Conservation (phyloP, 2,797 vertebrate species). For the Aselliscus stoliczkanus region DNA sequence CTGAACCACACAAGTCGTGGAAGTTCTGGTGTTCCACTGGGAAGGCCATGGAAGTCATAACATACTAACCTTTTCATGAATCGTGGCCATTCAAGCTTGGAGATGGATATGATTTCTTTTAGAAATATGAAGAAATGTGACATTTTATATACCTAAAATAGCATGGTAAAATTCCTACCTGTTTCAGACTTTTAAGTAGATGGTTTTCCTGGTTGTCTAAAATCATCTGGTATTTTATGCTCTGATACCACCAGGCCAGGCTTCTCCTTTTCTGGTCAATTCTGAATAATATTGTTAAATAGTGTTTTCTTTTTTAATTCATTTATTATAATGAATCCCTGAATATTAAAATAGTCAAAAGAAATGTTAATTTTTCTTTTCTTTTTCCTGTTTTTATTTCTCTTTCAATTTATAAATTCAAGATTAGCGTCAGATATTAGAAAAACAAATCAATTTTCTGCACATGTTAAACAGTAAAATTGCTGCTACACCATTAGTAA, state of each 20-base stretch:
- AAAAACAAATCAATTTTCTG: not conserved
- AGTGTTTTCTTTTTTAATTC: not conserved
- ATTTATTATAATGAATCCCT: not conserved
- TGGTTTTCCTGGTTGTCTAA: not conserved
- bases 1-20: not conserved
- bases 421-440: not conserved
- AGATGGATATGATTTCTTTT: not conserved
- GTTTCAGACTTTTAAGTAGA: not conserved
- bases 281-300: not conserved
- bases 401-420: not conserved
- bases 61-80: not conserved
- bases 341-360: slow-evolving; percentile 1
- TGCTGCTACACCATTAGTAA: not conserved
- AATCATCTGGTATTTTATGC: not conserved
- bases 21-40: not conserved
- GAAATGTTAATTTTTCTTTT: not conserved
- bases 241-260: not conserved
- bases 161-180: not conserved
- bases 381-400: not conserved
- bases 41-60: not conserved
- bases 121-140: not conserved
- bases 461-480: not conserved
- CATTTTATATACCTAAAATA: not conserved
- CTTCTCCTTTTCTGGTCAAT: not conserved
- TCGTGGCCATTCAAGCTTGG: not conserved